These are phyloP conservation scores for Yponomeuta cagnagella DNA, from an alignment of 2,888 invertebrate species.

Conservation along the genomic window DNA sequence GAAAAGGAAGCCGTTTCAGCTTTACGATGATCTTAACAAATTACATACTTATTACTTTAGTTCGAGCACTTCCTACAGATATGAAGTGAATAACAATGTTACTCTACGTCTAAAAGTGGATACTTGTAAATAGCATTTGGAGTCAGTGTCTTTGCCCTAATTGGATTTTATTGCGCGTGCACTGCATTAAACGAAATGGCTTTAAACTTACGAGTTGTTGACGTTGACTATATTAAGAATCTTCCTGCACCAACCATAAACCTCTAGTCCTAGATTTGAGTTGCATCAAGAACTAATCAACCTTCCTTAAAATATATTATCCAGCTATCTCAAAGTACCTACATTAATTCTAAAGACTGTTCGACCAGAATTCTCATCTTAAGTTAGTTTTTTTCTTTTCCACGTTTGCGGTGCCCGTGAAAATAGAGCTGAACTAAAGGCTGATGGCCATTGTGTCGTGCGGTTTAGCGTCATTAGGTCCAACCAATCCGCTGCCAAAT, in stretches of 20 bases:
- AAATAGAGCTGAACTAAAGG: slow-evolving; percentile 1
- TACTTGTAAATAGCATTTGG: too few species aligned
- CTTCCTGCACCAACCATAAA: too few species aligned
- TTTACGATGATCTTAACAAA: not conserved
- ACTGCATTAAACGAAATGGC: too few species aligned
- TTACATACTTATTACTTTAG: not conserved
- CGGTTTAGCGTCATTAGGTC: not conserved
- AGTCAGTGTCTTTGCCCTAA: too few species aligned
- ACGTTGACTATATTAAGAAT: too few species aligned
- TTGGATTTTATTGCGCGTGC: too few species aligned
- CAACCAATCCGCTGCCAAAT: not conserved
- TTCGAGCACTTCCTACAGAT: not conserved
- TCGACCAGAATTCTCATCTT: not conserved
- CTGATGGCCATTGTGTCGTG: not conserved
- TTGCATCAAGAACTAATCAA: not conserved
- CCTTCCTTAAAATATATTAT: not conserved
- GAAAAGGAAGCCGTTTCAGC: not conserved
- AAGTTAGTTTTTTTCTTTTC: not conserved
- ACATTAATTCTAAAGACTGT: not conserved
- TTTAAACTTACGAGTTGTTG: too few species aligned
- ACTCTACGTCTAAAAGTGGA: too few species aligned
- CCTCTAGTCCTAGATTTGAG: too few species aligned
- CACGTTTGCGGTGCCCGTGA: not conserved
- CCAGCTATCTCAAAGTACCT: too few species aligned
- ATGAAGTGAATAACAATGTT: not conserved